These are phyloP conservation scores for Drosophila engyochracea DNA, from an alignment of 2,888 invertebrate species.

Conservation along the genomic window DNA sequence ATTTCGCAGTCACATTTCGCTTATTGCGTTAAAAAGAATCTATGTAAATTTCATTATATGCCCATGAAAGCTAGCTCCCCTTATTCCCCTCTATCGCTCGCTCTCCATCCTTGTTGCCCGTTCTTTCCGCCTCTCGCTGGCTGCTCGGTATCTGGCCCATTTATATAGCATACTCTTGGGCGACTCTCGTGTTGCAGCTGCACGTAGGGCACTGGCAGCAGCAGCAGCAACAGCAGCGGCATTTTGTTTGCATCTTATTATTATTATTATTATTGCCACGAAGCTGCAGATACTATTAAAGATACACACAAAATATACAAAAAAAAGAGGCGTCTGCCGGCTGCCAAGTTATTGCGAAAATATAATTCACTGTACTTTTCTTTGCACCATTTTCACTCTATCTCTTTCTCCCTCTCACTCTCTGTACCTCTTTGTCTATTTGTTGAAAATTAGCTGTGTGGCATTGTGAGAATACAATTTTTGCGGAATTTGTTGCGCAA, in stretches of 20 bases:
- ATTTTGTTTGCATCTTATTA: constrained; percentile 76
- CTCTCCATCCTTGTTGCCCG: neutral
- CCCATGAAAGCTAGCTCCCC: constrained; percentile 33
- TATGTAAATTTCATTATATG: constrained; percentile 75
- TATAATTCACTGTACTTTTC: constrained; percentile 70
- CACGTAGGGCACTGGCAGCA: constrained; percentile 41
- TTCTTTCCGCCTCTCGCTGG: neutral
- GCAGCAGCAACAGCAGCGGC: constrained; percentile 12
- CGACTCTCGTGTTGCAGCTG: constrained; percentile 50
- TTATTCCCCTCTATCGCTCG: neutral
- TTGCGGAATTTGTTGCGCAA: constrained; percentile 53
- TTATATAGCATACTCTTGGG: constrained; percentile 51
- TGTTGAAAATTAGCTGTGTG: constrained; percentile 69
- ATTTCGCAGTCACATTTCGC: constrained; percentile 78
- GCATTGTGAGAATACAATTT: constrained; percentile 72
- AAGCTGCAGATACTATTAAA: constrained; percentile 48
- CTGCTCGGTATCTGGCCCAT: constrained; percentile 30
- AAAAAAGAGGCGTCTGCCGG: constrained; percentile 35
- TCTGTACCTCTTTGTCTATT: constrained; percentile 8
- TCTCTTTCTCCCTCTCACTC: neutral
- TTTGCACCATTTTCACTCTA: constrained; percentile 31
- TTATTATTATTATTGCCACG: constrained; percentile 64
- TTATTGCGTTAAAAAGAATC: constrained; percentile 72
- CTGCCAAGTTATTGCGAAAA: constrained; percentile 73
- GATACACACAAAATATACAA: constrained; percentile 29